Base-by-base conservation (phyloP, 2,797 vertebrate genomes). In the Acropternis orthonyx region DNA sequence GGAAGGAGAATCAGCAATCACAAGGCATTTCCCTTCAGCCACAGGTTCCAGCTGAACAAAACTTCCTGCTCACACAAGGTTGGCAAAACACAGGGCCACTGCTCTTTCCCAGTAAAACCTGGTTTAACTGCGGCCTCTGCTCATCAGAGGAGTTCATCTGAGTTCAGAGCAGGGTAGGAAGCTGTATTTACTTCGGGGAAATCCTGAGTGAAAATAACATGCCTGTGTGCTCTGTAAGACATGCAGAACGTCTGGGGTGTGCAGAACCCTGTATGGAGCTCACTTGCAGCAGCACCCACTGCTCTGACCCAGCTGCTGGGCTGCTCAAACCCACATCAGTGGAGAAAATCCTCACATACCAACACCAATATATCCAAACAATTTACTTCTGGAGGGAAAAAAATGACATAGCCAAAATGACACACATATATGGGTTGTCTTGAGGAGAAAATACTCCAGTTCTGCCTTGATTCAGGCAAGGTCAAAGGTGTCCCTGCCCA, bases 141-240 rank as follows among this genome's bases (percentile, higher is more conserved):
- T 59, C 63, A 92, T 19, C 37, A 69, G 56, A 14, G 67, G 55
- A 61, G 63, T 54, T 88, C 71, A 46, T 21, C 37, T 49, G 49
- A 82, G 88, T 76, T 79, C 72, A 77, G 32, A 78, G 82, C 55
- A 69, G 49, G 13, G 67, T 48, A 82, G 56, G 63, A 91, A 89
- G 43, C 39, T 37, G 9, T 46, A 46, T 79, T 82, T 69, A 65
- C 39, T 49, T 34, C 36, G 69, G 76, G 85, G 73, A 95, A 94
- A 86, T 88, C 54, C 88, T 78, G 69, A 74, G 58, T 43, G 56
- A 80, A 93, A 88, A 68, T 36, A 90, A 48, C 36, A 6, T 9
- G 28, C 6, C 39, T 66, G 21, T 52, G 48, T 72, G 69, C 58
- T 62, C 43, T n/a, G 37, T 65, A 48, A 19, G 46, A 41, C 30